Evolutionary conservation across 2,797 vertebrate species (phyloP).

Genomic region (Centroberyx gerrardi): DNA sequence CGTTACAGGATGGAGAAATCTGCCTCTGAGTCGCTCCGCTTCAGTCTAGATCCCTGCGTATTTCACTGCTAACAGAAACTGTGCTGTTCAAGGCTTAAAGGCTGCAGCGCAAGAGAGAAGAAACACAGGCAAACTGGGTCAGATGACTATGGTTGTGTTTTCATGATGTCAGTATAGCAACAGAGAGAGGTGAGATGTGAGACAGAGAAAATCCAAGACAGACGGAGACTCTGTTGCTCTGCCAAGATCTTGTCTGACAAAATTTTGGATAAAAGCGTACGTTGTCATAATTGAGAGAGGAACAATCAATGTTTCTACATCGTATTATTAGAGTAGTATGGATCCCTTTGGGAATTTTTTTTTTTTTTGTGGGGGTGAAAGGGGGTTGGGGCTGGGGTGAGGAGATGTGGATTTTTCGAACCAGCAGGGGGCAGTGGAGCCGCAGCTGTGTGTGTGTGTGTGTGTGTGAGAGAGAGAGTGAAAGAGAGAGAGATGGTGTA

Average conservation of each 20-base stretch:
- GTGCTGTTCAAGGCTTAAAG: conserved; percentile 39
- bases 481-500: conserved; percentile 2
- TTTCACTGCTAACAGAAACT: conserved; percentile 25
- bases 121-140: conserved; percentile 77
- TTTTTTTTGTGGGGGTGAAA: not conserved
- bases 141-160: conserved; percentile 69
- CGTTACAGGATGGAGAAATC: conserved; percentile 26
- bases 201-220: conserved; percentile 30
- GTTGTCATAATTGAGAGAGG: conserved; percentile 9
- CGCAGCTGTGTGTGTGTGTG: conserved; percentile 46
- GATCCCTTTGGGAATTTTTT: conserved; percentile 17
- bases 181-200: conserved; percentile 51
- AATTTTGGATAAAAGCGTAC: not conserved
- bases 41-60: conserved; percentile 1
- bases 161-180: conserved; percentile 45
- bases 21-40: conserved; percentile 5
- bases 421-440: conserved; percentile 82
- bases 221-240: not conserved
- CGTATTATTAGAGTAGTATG: conserved; percentile 23
- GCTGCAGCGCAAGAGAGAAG: conserved; percentile 58
- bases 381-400: not conserved
- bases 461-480: conserved; percentile 26
- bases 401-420: conserved; percentile 18
- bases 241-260: not conserved
- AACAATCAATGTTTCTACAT: conserved; percentile 11